Evolutionary conservation across 2,888 invertebrate species (phyloP), one percentile per base, ranked within the genome.

Genomic region (Cosmia trapezina): DNA sequence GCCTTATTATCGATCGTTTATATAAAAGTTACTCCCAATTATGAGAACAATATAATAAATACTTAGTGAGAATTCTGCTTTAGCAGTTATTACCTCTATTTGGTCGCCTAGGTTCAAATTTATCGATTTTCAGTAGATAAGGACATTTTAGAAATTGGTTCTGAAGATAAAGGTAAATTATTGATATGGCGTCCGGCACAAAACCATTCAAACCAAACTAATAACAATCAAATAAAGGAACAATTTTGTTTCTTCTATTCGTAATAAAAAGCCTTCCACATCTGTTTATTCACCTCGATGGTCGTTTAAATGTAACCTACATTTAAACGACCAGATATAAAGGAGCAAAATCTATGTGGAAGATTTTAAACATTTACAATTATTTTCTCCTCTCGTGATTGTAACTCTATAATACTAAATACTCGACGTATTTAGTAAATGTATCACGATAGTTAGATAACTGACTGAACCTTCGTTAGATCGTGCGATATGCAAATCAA

Each of bases 31-130:
- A 41, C n/a, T 49, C 49, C 14, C 41, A 75, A 49, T 49, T 56
- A 14, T 19, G 22, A 51, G 5, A 65, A 51, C 22, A 65, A 65
- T 75, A 51, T 11, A 54, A n/a, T n/a, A n/a, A n/a, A n/a, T n/a
- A n/a, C 28, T 28, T 4, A 49, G 5, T 19, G 11, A 41, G 22
- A 14, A 19, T n/a, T 56, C 2, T 45, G 17, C 0, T n/a, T n/a
- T 12, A 11, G 37, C n/a, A 19, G 5, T 57, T 54, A 28, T n/a
- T 73, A 14, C 4, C 7, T 37, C 54, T 41, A 17, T 47, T 28
- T 33, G 4, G 12, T 19, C 3, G 11, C 12, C 54, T 56, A 45
- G 7, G 12, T 28, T 6, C 6, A 7, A 6, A 43, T 43, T 28
- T 49, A 14, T 47, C 14, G 7, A n/a, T 28, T 28, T 1, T 9